phyloP scores from a whole-genome alignment of 2,797 vertebrate genomes.

The Anisognathus igniventris region DNA sequence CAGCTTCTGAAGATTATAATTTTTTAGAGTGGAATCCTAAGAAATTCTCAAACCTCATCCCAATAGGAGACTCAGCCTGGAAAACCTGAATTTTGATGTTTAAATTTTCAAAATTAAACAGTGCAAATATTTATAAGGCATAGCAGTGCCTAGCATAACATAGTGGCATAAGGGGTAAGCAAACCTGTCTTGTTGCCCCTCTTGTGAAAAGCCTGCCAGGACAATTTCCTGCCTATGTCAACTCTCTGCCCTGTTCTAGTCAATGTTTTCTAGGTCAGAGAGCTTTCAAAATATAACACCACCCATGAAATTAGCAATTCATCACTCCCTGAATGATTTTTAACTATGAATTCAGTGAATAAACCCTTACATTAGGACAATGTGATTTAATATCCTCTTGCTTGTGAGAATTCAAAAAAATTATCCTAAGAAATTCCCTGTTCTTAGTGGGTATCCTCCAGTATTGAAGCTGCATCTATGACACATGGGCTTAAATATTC shows the following conservation, averaged over 20 bases:
- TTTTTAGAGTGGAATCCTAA: background rate
- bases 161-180: background rate
- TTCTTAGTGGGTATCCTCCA: background rate
- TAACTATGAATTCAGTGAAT: background rate
- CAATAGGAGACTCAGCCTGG: background rate
- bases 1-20: background rate
- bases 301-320: background rate
- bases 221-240: background rate
- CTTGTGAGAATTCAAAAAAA: background rate
- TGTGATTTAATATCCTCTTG: background rate
- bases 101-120: background rate
- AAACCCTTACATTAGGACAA: background rate
- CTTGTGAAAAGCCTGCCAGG: background rate
- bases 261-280: background rate
- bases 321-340: background rate
- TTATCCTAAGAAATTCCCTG: background rate
- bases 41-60: background rate
- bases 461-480: background rate
- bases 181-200: background rate
- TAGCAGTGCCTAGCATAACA: background rate
- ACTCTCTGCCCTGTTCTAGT: background rate
- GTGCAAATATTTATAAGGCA: background rate
- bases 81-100: background rate
- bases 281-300: background rate
- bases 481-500: background rate